A percentile compares a stretch with the other conserved stretches of the same genome.
Evolutionary conservation across 64 coral and sea anemone species (phyloP).

Genomic region (Catalaphyllia jardinei): DNA sequence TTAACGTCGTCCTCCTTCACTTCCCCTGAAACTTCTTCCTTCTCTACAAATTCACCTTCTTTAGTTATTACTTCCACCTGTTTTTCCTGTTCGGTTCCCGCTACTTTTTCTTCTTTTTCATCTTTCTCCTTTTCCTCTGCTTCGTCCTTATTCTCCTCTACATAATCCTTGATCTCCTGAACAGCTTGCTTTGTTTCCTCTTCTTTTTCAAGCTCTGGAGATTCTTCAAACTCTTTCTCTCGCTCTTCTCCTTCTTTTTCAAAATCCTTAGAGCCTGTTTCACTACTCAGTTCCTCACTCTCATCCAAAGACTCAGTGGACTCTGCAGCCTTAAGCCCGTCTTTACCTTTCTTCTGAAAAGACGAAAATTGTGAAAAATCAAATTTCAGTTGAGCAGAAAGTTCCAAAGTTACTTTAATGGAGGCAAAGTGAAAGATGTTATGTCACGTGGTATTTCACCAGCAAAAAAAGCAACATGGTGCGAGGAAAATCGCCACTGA

Average conservation of each 20-base stretch:
- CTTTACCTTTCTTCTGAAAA: slow-evolving; percentile 26
- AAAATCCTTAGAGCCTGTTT: not conserved
- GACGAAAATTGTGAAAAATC: not conserved
- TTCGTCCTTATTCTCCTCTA: slow-evolving; percentile 41
- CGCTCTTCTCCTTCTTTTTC: not conserved
- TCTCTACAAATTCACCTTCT: slow-evolving; percentile 20
- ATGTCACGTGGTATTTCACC: too few relatives aligned
- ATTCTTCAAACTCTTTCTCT: not conserved
- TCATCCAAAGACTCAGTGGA: slow-evolving; percentile 26
- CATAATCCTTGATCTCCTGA: slow-evolving; percentile 37
- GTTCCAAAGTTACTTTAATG: too few relatives aligned
- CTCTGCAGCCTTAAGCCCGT: slow-evolving; percentile 23
- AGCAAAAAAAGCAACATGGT: too few relatives aligned
- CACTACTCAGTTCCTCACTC: slow-evolving; percentile 6
- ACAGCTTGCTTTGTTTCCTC: not conserved
- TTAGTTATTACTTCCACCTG: slow-evolving; percentile 5
- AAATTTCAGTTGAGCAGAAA: too few relatives aligned
- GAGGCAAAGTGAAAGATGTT: too few relatives aligned
- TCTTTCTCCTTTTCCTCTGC: not conserved
- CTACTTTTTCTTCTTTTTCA: slow-evolving; percentile 2
- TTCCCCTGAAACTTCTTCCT: not conserved
- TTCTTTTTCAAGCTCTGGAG: not conserved
- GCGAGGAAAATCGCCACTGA: too few relatives aligned
- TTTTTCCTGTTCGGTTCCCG: slow-evolving; percentile 30
- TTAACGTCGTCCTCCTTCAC: slow-evolving; percentile 1